These are phyloP conservation scores for Olivierus martensii DNA, from an alignment of 1,140 invertebrate genomes.

Conservation along the genomic window DNA sequence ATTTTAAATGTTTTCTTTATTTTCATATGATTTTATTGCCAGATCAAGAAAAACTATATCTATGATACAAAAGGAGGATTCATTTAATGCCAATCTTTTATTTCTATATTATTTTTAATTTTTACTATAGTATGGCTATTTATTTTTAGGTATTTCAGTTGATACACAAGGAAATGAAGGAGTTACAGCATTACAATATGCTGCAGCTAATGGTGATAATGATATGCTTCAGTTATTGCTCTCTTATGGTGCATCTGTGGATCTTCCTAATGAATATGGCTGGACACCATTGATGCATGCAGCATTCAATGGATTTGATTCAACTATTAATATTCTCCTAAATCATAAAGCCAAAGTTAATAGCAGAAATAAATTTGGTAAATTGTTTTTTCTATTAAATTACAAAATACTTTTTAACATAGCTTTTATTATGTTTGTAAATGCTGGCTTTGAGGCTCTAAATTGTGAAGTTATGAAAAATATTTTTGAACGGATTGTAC, in stretches of 20 bases:
- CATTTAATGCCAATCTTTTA: too few species aligned
- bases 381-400: background rate
- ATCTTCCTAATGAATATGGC: conserved; percentile 22
- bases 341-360: conserved; percentile 14
- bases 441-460: too few species aligned
- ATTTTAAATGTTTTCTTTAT: too few species aligned
- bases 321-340: conserved; percentile 1
- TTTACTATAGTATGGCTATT: background rate
- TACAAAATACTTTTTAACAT: too few species aligned
- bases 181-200: conserved; percentile 13
- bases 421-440: too few species aligned
- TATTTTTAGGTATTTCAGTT: background rate
- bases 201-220: conserved; percentile 9
- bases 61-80: too few species aligned
- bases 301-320: conserved; percentile 4
- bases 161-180: conserved; percentile 25
- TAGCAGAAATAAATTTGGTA: conserved; percentile 23
- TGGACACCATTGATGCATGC: conserved; percentile 17
- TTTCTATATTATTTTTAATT: too few species aligned
- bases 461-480: too few species aligned
- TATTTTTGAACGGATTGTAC: too few species aligned
- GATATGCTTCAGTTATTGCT: conserved; percentile 6
- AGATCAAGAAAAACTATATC: too few species aligned
- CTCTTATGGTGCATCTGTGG: conserved; percentile 3
- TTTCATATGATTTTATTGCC: too few species aligned